A percentile compares a stretch with the other conserved stretches of the same genome.
Conservation (phyloP, 2,888 invertebrate species). For the Scaptomyza cyrtandrae region DNA sequence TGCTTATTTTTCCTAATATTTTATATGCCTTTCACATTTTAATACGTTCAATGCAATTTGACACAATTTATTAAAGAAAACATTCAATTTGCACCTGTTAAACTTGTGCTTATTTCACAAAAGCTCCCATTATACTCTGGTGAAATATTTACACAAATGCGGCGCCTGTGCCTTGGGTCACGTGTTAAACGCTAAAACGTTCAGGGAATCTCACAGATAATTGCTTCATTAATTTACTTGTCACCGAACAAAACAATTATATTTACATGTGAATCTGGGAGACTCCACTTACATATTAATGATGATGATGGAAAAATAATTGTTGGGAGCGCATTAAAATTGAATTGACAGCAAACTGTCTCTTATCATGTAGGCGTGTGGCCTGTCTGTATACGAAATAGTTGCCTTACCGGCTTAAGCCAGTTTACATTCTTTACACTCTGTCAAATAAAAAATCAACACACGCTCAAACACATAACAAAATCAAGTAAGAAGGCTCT, state of each 20-base stretch:
- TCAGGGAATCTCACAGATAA: slow-evolving; percentile 53
- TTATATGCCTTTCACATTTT: background rate
- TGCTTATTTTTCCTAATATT: background rate
- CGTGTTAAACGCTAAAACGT: slow-evolving; percentile 34
- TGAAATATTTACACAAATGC: slow-evolving; percentile 8
- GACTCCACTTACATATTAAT: slow-evolving; percentile 43
- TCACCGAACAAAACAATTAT: slow-evolving; percentile 61
- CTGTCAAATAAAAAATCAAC: slow-evolving; percentile 17
- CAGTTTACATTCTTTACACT: background rate
- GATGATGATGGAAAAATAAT: slow-evolving; percentile 20
- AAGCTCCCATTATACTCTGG: background rate
- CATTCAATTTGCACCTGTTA: slow-evolving; percentile 33
- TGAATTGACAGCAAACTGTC: slow-evolving; percentile 52
- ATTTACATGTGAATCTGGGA: slow-evolving; percentile 50
- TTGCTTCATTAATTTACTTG: slow-evolving; percentile 63
- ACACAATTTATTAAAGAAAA: slow-evolving; percentile 8
- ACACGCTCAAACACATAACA: slow-evolving; percentile 27
- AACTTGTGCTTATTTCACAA: slow-evolving; percentile 18
- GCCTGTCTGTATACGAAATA: background rate
- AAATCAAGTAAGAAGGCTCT: too few relatives aligned
- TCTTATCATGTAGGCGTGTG: slow-evolving; percentile 27
- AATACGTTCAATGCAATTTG: background rate
- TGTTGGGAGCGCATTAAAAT: slow-evolving; percentile 37
- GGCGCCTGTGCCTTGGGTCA: slow-evolving; percentile 23
- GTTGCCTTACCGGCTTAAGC: background rate